Evolutionary conservation across 2,888 invertebrate genomes (phyloP).

Genomic region (Watsonalla binaria): DNA sequence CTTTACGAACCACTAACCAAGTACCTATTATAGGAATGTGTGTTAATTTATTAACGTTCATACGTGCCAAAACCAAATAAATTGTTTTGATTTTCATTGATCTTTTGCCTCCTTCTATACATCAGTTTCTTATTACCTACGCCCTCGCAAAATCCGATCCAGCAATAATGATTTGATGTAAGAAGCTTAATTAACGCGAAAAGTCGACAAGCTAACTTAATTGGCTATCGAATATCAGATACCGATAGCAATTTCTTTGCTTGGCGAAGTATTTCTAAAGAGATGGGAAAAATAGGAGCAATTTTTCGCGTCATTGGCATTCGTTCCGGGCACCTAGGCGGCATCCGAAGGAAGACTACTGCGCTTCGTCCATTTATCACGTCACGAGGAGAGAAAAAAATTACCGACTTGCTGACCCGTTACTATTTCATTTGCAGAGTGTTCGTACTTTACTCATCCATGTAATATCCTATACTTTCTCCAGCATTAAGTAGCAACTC

Average conservation of each 20-base stretch:
- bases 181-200: slow-evolving; percentile 7
- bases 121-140: not conserved
- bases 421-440: slow-evolving; percentile 67
- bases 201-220: slow-evolving; percentile 2
- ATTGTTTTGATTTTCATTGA: too few species aligned
- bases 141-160: not conserved
- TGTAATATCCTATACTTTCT: slow-evolving; percentile 27
- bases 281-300: slow-evolving; percentile 55
- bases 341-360: slow-evolving; percentile 17
- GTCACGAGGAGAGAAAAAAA: slow-evolving; percentile 59
- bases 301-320: slow-evolving; percentile 67
- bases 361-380: slow-evolving; percentile 63
- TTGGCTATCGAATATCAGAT: slow-evolving; percentile 7
- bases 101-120: too few species aligned
- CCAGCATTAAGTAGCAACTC: too few species aligned
- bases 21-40: too few species aligned
- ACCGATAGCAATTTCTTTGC: slow-evolving; percentile 15
- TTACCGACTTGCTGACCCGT: slow-evolving; percentile 64
- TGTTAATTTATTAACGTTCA: too few species aligned
- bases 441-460: slow-evolving; percentile 59
- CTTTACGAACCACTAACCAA: too few species aligned
- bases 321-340: slow-evolving; percentile 44
- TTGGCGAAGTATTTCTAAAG: slow-evolving; percentile 36
- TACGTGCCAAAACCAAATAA: too few species aligned
- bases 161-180: not conserved